Conservation (phyloP, 2,888 invertebrate genomes). For the Parnassius orleans region DNA sequence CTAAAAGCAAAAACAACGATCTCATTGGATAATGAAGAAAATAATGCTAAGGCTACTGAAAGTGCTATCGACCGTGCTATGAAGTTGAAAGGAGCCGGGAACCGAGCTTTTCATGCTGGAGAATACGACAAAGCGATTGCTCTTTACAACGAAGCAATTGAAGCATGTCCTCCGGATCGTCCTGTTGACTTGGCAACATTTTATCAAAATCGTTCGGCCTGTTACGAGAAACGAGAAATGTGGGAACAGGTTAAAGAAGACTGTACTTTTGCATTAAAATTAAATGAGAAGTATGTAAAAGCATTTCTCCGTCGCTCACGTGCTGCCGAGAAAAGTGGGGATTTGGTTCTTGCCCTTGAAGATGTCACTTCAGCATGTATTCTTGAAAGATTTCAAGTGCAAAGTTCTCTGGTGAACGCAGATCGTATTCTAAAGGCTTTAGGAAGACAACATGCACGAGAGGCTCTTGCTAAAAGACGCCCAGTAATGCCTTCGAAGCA, state of each 20-base stretch:
- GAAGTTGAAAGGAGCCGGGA: conserved; percentile 93
- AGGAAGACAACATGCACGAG: conserved; percentile 87
- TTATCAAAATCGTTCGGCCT: conserved; percentile 97
- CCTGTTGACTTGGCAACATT: conserved; percentile 91
- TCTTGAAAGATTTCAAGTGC: conserved; percentile 93
- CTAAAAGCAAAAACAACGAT: conserved; percentile 79
- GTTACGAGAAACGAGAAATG: conserved; percentile 94
- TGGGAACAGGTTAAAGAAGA: conserved; percentile 92
- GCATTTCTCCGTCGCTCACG: conserved; percentile 92
- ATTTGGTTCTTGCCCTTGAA: conserved; percentile 90
- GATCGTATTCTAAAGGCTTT: conserved; percentile 93
- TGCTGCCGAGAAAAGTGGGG: conserved; percentile 89
- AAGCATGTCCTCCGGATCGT: conserved; percentile 89
- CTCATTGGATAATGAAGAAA: conserved; percentile 82
- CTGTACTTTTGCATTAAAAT: conserved; percentile 90
- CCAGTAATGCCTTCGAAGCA: conserved; percentile 91
- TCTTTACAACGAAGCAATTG: conserved; percentile 96
- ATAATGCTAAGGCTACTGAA: conserved; percentile 64
- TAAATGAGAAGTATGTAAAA: conserved; percentile 93
- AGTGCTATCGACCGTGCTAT: conserved; percentile 87
- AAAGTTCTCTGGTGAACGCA: conserved; percentile 89
- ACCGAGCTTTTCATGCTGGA: conserved; percentile 90
- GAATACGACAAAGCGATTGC: conserved; percentile 95
- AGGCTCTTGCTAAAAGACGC: conserved; percentile 84
- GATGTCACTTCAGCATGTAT: conserved; percentile 97